Evolutionary conservation across 2,113 vertebrate genomes (phyloP), one percentile per base, ranked within the genome.

Genomic region (Atherinomorus stipes): DNA sequence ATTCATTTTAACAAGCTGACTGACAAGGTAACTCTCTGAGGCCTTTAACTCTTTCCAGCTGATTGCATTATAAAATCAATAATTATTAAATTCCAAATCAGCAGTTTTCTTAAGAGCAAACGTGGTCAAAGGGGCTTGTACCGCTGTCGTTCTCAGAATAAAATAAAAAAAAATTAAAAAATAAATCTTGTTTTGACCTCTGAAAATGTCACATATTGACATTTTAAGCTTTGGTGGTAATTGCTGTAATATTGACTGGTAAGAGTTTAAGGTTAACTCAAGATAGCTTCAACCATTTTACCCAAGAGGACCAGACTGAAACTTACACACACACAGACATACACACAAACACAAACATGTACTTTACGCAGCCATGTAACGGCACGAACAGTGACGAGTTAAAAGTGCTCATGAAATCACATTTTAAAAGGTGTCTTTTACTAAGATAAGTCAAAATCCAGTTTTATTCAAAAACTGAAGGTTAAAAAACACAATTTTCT

Each of bases 121-220:
- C 50, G 12, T 68, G 1, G 2, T 61, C 67, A 69, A 16, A n/a
- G 25, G 8, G 12, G 49, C 58, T 44, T 19, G 45, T 51, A 44
- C 58, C 11, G 1, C 45, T 42, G 9, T 50, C 5, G 23, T 62
- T 74, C 52, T 56, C 10, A 15, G 45, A 23, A 59, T 37, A 79
- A 76, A 60, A 61, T n/a, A n/a, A n/a, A n/a, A n/a, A n/a, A n/a
- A n/a, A n/a, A n/a, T n/a, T n/a, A n/a, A n/a, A n/a, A n/a, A n/a
- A n/a, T n/a, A 52, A 75, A 67, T 84, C 60, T 56, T 31, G n/a
- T 68, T 40, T 25, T 67, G 78, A 82, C 85, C 85, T 74, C 81
- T 81, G 65, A 50, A 87, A 84, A 87, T 82, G 81, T 72, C 78
- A 87, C 38, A 63, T 71, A 87, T 82, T 87, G 81, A 76, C 79